Evolutionary conservation across 2,888 invertebrate genomes (phyloP), one percentile per base, ranked within the genome.

Genomic region (Lasioglossum zephyrum): DNA sequence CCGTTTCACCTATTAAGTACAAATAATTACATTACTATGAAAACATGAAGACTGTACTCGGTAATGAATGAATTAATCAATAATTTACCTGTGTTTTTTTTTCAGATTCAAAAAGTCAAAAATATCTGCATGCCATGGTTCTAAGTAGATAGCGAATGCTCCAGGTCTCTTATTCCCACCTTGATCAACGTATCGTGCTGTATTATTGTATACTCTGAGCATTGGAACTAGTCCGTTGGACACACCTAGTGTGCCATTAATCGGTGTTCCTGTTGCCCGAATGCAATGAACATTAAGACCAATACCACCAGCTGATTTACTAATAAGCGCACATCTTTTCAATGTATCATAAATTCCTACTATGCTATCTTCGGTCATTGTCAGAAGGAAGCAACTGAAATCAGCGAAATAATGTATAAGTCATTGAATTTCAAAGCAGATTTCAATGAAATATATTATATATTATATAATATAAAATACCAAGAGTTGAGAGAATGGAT

Each of bases 101-200:
- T 98, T 98, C 76, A 99, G 96, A 94, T 99, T 98, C 77, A 99
- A 95, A 95, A 99, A 99, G 85, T 99, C 99, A 94, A 99, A 98
- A 84, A 99, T 96, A 95, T 99, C 99, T 0, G 98, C 97, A 95
- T 99, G 99, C 99, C 99, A 99, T 0, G 99, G 99, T 95, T 99
- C 99, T 78, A 99, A 95, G 94, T 99, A 99, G 86, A 99, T 97
- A 26, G 99, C 99, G 96, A 99, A 99, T 4, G 99, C 99, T 39
- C 99, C 99, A 2, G 99, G 99, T 87, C 99, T 96, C 96, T 99
- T 99, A 94, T 99, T 99, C 74, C 99, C 99, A 39, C 99, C 99
- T 96, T 99, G 99, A 95, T 99, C 99, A 0, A 99, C 99, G 95
- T 99, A 99, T 84, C 98, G 96, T 0, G 99, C 99, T 4, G 99